Conservation (phyloP, 2,113 vertebrate genomes). For the Psittacus erithacus region DNA sequence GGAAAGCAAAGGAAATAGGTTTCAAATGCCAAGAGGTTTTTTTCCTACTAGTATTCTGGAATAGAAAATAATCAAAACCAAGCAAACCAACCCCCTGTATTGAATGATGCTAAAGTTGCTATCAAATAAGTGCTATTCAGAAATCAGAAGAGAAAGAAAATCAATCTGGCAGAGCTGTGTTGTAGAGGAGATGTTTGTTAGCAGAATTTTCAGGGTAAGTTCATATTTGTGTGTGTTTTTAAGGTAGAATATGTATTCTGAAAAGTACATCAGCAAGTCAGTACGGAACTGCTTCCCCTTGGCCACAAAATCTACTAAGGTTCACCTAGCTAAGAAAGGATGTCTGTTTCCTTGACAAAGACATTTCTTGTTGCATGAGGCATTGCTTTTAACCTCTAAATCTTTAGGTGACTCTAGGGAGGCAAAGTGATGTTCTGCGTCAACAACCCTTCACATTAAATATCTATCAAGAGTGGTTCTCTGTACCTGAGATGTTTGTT, state of each 20-base stretch:
- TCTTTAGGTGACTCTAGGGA: slow-evolving; percentile 37
- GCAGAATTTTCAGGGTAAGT: neutral
- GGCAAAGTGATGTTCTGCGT: neutral
- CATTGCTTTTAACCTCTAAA: neutral
- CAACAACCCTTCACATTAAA: slow-evolving; percentile 12
- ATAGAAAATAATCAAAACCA: neutral
- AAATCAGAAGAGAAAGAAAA: slow-evolving; percentile 1
- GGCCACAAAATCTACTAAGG: neutral
- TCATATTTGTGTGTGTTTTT: neutral
- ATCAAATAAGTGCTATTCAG: neutral
- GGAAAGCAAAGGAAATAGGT: neutral
- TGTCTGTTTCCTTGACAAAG: neutral
- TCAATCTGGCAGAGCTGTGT: neutral
- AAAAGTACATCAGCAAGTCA: neutral
- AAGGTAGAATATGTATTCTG: neutral
- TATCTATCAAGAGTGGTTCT: neutral
- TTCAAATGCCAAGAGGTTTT: neutral
- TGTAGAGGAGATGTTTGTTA: neutral
- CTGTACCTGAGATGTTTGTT: neutral
- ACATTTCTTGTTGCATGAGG: neutral
- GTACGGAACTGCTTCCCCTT: neutral
- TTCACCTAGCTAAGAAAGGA: neutral
- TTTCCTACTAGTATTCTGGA: neutral
- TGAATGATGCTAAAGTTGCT: neutral
- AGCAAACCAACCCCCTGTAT: neutral